Percentiles rank a stretch among this genome's conserved stretches.
Conservation (phyloP, 2,888 invertebrate species). For the Blera fallax region DNA sequence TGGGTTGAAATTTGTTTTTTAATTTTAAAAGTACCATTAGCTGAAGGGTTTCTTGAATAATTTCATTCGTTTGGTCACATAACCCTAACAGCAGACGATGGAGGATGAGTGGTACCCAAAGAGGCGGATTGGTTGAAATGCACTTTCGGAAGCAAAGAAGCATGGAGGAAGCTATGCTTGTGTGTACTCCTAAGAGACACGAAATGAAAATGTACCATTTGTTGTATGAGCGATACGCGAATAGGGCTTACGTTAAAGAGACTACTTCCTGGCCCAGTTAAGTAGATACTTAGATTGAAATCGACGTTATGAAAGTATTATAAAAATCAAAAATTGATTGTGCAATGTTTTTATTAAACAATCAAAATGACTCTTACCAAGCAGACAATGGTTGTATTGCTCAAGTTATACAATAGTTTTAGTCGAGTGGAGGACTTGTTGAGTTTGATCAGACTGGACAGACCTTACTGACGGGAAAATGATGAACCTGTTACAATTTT, state of each 20-base stretch:
- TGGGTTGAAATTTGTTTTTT: not conserved
- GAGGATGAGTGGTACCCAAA: constrained; percentile 2
- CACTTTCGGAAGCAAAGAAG: not conserved
- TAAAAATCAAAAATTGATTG: not conserved
- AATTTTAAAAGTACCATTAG: not conserved
- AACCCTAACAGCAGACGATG: not conserved
- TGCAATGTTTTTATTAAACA: constrained; percentile 9
- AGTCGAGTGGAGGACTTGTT: not conserved
- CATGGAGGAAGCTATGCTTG: not conserved
- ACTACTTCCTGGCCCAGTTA: not conserved
- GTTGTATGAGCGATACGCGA: not conserved
- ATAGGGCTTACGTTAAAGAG: not conserved
- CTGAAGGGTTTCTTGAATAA: constrained; percentile 16
- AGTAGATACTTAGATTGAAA: constrained; percentile 4
- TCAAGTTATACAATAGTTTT: constrained; percentile 5
- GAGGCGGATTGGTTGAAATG: constrained; percentile 11
- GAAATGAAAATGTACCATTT: not conserved
- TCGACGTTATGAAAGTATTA: not conserved
- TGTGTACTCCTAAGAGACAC: no score
- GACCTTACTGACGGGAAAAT: no score
- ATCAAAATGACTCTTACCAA: constrained; percentile 8
- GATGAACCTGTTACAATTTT: no score
- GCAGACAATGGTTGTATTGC: not conserved
- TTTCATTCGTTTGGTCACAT: constrained; percentile 14
- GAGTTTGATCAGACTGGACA: no score